A percentile compares a stretch with the other conserved stretches of the same genome.
These are phyloP conservation scores for Cepphus grylle DNA, from an alignment of 2,113 vertebrate species.

Conservation along the genomic window DNA sequence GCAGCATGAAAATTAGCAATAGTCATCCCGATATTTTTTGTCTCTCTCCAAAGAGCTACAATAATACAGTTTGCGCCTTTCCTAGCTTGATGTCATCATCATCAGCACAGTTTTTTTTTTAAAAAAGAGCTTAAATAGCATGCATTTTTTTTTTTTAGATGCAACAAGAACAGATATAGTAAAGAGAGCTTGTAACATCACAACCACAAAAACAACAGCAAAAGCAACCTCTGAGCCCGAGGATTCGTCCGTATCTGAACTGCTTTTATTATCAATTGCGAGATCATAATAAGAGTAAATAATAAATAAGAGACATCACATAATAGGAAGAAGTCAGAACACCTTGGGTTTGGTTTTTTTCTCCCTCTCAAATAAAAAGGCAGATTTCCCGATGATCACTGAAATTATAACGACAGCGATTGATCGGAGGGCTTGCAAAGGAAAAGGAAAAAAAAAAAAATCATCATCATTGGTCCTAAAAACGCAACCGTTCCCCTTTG, in stretches of 20 bases:
- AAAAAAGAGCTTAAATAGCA: constrained; percentile 4
- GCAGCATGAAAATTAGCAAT: background rate
- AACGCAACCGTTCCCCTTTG: constrained; percentile 66
- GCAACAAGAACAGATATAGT: constrained; percentile 45
- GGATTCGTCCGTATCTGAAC: constrained; percentile 41
- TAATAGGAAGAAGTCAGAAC: constrained; percentile 30
- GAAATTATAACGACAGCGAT: constrained; percentile 55
- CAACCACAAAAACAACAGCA: constrained; percentile 58
- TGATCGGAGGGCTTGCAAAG: constrained; percentile 49
- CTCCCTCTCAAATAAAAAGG: constrained; percentile 32
- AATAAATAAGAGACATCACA: constrained; percentile 31
- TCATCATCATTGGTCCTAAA: constrained; percentile 56
- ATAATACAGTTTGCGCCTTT: too few relatives aligned
- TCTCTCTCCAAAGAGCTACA: too few relatives aligned
- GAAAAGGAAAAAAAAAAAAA: constrained; percentile 26
- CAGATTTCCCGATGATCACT: constrained; percentile 32
- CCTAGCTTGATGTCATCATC: too few relatives aligned
- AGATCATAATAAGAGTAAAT: constrained; percentile 29
- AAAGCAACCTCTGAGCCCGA: constrained; percentile 49
- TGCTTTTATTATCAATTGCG: constrained; percentile 50
- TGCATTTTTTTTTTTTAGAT: constrained; percentile 42
- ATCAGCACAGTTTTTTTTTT: too few relatives aligned
- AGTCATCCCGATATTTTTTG: background rate
- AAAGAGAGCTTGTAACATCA: constrained; percentile 52
- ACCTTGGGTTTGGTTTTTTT: background rate